phyloP scores from a whole-genome alignment of 2,888 invertebrate species.

The Sinhomidia bicolor region DNA sequence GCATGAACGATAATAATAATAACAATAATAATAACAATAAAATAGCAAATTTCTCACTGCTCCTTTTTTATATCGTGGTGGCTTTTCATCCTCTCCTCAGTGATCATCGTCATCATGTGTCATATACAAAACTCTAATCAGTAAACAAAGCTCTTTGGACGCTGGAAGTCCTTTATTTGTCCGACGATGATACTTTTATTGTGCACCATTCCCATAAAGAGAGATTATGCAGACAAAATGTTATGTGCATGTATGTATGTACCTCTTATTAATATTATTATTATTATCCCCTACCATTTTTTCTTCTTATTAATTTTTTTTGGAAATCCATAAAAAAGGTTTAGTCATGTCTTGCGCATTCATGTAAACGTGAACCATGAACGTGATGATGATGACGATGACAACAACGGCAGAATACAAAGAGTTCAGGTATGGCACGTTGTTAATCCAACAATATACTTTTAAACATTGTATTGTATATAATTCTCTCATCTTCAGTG shows the following conservation, averaged over 20 bases:
- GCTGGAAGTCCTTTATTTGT: constrained; percentile 28
- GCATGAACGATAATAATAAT: neutral
- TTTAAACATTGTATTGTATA: neutral
- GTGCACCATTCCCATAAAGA: neutral
- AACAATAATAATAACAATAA: neutral
- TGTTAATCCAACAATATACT: neutral
- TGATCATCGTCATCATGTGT: too few species aligned
- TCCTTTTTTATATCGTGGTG: neutral
- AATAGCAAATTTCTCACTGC: too few species aligned
- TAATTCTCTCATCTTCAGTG: too few species aligned
- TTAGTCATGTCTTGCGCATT: constrained; percentile 20
- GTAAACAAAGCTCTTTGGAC: neutral
- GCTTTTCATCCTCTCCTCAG: too few species aligned
- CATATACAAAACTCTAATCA: neutral
- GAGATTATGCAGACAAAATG: neutral
- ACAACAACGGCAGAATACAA: neutral
- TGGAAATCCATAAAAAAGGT: neutral
- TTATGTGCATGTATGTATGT: neutral
- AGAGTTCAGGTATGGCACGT: neutral
- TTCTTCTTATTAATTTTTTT: constrained; percentile 25
- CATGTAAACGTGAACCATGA: constrained; percentile 33
- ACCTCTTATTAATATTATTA: neutral
- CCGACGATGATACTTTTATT: neutral
- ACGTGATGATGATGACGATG: constrained; percentile 21
- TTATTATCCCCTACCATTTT: neutral